Conservation (phyloP, 2,888 invertebrate genomes). For the Leucoma salicis region DNA sequence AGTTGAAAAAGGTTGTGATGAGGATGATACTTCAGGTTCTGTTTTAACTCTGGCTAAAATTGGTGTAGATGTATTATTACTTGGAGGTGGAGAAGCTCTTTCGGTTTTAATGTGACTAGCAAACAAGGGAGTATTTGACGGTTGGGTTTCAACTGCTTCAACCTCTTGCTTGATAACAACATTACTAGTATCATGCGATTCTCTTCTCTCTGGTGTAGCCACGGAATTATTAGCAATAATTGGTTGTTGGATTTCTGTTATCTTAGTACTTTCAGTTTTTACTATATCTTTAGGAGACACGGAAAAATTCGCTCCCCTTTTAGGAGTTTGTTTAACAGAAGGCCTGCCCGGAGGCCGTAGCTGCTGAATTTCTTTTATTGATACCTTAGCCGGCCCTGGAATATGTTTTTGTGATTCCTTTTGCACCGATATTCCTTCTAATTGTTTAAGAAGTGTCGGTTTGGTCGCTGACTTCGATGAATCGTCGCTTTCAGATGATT, state of each 20-base stretch:
- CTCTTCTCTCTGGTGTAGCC: conserved; percentile 35
- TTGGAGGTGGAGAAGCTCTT: conserved; percentile 54
- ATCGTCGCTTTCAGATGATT: conserved; percentile 47
- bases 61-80: conserved; percentile 45
- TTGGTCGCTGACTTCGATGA: conserved; percentile 25
- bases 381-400: conserved; percentile 34
- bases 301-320: conserved; percentile 54
- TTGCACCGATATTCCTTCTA: conserved; percentile 47
- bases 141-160: conserved; percentile 40
- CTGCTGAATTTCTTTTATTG: conserved; percentile 36
- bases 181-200: conserved; percentile 47
- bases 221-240: conserved; percentile 7
- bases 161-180: conserved; percentile 66
- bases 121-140: conserved; percentile 52
- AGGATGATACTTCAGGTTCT: conserved; percentile 47
- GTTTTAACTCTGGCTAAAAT: conserved; percentile 60
- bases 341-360: conserved; percentile 51
- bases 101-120: conserved; percentile 66
- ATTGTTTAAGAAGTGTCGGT: conserved; percentile 37
- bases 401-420: conserved; percentile 36
- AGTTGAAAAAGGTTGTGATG: conserved; percentile 9
- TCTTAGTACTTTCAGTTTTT: conserved; percentile 27
- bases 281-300: conserved; percentile 38
- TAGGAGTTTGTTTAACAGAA: conserved; percentile 70
- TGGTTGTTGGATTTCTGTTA: conserved; percentile 5